These are phyloP conservation scores for Cecropterus lyciades DNA, from an alignment of 1,140 invertebrate genomes.

Conservation along the genomic window DNA sequence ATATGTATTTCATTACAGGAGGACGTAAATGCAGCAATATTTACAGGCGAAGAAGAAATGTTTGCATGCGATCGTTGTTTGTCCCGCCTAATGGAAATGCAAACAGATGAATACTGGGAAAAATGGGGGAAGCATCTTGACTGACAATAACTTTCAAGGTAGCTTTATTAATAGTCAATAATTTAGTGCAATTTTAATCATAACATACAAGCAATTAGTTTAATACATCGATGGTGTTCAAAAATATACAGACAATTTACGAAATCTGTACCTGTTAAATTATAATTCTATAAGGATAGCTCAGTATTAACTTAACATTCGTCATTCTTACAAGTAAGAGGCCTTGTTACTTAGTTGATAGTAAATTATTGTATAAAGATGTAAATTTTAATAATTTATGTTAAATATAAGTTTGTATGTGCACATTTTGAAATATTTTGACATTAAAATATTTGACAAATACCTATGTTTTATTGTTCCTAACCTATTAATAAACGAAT, in stretches of 20 bases:
- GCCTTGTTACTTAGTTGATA: conserved; percentile 21
- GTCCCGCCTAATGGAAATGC: conserved; percentile 97
- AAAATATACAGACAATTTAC: not conserved
- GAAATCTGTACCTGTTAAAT: conserved; percentile 9
- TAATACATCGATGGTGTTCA: not conserved
- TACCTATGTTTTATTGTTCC: too few relatives aligned
- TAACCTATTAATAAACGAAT: too few relatives aligned
- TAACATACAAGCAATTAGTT: not conserved
- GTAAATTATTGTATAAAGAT: conserved; percentile 3
- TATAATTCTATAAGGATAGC: conserved; percentile 16
- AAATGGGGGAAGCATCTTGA: conserved; percentile 87
- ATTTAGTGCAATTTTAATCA: not conserved
- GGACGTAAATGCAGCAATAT: conserved; percentile 92
- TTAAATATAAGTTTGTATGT: not conserved
- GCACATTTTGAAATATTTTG: conserved; percentile 9
- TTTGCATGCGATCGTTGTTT: conserved; percentile 98
- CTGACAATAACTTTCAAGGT: conserved; percentile 32
- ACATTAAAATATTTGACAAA: conserved; percentile 1
- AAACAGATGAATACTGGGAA: conserved; percentile 96
- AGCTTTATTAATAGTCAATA: conserved; percentile 12
- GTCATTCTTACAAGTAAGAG: conserved; percentile 18
- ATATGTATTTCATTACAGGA: conserved; percentile 80
- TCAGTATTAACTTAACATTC: conserved; percentile 46
- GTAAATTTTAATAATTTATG: not conserved
- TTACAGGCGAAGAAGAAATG: conserved; percentile 98